These are phyloP conservation scores for Bombyx mandarina DNA, from an alignment of 1,140 invertebrate species.

Conservation along the genomic window DNA sequence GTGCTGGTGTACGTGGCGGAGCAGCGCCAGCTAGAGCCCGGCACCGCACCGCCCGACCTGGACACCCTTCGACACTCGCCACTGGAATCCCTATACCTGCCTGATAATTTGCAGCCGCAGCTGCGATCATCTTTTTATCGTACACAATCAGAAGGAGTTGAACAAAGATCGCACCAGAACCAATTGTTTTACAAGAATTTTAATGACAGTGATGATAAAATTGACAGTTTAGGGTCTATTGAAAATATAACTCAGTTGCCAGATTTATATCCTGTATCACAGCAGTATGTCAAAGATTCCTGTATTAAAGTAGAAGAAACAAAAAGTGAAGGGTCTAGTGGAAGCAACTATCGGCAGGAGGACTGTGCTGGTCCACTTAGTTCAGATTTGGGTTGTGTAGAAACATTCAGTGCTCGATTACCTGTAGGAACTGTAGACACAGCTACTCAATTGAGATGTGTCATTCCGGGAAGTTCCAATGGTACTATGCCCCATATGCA, in stretches of 20 bases:
- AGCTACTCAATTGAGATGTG: constrained; percentile 41
- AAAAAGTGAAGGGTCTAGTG: constrained; percentile 15
- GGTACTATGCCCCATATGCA: constrained; percentile 43
- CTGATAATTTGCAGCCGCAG: constrained; percentile 35
- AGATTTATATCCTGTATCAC: constrained; percentile 32
- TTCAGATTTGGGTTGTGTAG: constrained; percentile 38
- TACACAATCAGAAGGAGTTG: constrained; percentile 27
- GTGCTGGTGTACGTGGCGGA: constrained; percentile 64
- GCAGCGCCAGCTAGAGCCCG: constrained; percentile 60
- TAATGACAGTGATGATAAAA: constrained; percentile 36
- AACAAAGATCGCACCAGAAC: constrained; percentile 5
- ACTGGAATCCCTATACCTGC: constrained; percentile 35
- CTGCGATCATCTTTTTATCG: constrained; percentile 34
- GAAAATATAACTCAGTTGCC: constrained; percentile 29
- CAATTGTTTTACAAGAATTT: constrained; percentile 36
- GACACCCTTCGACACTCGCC: constrained; percentile 33
- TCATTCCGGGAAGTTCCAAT: constrained; percentile 26
- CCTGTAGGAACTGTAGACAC: constrained; percentile 35
- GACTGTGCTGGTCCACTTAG: constrained; percentile 28
- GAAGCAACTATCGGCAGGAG: constrained; percentile 9
- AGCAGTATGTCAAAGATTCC: constrained; percentile 43
- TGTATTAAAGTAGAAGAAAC: constrained; percentile 32
- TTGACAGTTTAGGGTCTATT: constrained; percentile 24
- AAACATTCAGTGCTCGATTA: constrained; percentile 38
- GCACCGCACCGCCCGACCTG: constrained; percentile 41